A percentile compares a stretch with the other conserved stretches of the same genome.
Conservation (phyloP, 2,888 invertebrate genomes). For the Drosophila multiciliata region DNA sequence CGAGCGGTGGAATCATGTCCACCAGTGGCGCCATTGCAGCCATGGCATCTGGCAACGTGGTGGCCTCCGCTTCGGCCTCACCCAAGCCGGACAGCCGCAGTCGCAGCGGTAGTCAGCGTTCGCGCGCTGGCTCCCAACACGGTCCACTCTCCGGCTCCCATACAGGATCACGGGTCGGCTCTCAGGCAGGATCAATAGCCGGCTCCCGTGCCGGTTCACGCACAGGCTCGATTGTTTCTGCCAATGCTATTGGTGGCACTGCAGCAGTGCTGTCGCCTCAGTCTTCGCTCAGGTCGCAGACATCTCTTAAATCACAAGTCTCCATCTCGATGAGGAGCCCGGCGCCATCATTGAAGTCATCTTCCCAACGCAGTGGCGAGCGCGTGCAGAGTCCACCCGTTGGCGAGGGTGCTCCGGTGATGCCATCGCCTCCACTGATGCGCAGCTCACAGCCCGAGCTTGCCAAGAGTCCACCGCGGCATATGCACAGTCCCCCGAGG, state of each 20-base stretch:
- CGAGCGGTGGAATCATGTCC: slow-evolving; percentile 60
- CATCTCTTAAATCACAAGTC: slow-evolving; percentile 53
- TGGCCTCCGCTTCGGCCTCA: slow-evolving; percentile 12
- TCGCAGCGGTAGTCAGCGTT: slow-evolving; percentile 70
- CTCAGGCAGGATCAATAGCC: slow-evolving; percentile 58
- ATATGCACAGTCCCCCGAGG: slow-evolving; percentile 81
- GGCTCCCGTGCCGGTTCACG: slow-evolving; percentile 73
- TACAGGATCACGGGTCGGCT: slow-evolving; percentile 63
- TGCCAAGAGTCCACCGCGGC: slow-evolving; percentile 68
- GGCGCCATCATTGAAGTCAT: slow-evolving; percentile 69
- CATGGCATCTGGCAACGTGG: slow-evolving; percentile 37
- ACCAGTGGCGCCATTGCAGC: slow-evolving; percentile 61
- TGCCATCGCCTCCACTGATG: slow-evolving; percentile 80
- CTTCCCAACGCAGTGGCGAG: slow-evolving; percentile 58
- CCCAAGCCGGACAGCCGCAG: slow-evolving; percentile 71
- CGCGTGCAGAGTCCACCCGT: slow-evolving; percentile 75
- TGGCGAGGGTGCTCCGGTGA: slow-evolving; percentile 78
- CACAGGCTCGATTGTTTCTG: slow-evolving; percentile 75
- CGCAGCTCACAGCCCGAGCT: slow-evolving; percentile 76
- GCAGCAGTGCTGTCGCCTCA: slow-evolving; percentile 70
- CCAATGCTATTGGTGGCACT: slow-evolving; percentile 30
- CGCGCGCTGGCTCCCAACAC: slow-evolving; percentile 38
- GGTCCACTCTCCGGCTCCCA: slow-evolving; percentile 56
- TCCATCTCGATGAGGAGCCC: slow-evolving; percentile 73
- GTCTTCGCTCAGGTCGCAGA: slow-evolving; percentile 69